These are phyloP conservation scores for Micoletzkya japonica DNA, from an alignment of 2,888 invertebrate species.

Conservation along the genomic window DNA sequence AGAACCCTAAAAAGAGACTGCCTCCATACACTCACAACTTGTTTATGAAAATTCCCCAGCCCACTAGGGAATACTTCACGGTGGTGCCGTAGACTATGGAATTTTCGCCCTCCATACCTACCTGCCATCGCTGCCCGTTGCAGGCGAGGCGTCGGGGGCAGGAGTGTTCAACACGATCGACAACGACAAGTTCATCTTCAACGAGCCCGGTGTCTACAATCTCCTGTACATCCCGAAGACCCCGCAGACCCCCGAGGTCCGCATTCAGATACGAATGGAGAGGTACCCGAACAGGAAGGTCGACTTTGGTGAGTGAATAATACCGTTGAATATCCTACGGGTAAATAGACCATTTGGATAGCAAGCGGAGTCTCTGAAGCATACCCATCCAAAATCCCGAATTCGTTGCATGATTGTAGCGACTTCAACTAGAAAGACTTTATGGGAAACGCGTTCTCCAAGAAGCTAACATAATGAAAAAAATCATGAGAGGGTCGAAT, in stretches of 20 bases:
- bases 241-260: constrained; percentile 15
- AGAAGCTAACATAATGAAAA: too few species aligned
- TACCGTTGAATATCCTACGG: neutral
- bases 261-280: constrained; percentile 33
- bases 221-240: constrained; percentile 68
- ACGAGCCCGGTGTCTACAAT: constrained; percentile 88
- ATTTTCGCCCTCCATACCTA: neutral
- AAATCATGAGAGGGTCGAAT: too few species aligned
- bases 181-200: constrained; percentile 84
- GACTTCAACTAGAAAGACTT: too few species aligned
- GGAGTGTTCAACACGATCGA: constrained; percentile 91
- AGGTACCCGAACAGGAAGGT: constrained; percentile 33
- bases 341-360: too few species aligned
- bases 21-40: neutral
- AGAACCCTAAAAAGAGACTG: neutral
- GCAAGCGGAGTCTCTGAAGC: too few species aligned
- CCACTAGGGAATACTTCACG: too few species aligned
- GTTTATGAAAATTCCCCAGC: too few species aligned
- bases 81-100: too few species aligned
- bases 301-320: constrained; percentile 34
- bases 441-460: too few species aligned
- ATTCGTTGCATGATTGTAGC: too few species aligned
- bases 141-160: constrained; percentile 85
- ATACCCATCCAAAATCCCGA: too few species aligned
- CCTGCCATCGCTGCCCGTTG: constrained; percentile 28